Evolutionary conservation across 2,888 invertebrate species (phyloP).

Genomic region (Dromius quadrimaculatus): DNA sequence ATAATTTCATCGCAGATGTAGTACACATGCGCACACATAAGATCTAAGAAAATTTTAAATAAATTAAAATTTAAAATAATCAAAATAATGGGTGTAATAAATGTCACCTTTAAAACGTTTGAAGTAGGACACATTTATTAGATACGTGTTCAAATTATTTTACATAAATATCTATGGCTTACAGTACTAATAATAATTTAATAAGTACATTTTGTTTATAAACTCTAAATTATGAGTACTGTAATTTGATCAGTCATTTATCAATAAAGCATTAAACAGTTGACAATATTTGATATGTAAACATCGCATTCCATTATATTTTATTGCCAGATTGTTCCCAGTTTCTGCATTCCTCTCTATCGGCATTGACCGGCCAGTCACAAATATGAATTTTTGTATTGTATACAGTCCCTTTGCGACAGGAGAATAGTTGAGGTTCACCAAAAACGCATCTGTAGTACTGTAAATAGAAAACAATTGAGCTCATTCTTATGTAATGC

Average conservation of each 20-base stretch:
- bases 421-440: conserved; percentile 78
- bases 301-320: neutral
- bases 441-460: conserved; percentile 90
- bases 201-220: neutral
- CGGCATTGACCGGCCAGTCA: conserved; percentile 83
- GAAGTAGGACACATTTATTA: conserved; percentile 21
- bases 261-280: neutral
- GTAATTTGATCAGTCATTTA: conserved; percentile 21
- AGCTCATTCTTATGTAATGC: no score
- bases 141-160: neutral
- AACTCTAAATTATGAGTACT: conserved; percentile 6
- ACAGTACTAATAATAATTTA: conserved; percentile 20
- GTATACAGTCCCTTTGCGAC: conserved; percentile 81
- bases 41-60: conserved; percentile 27
- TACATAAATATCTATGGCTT: conserved; percentile 23
- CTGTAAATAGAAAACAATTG: conserved; percentile 67
- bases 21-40: conserved; percentile 9
- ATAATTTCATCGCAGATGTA: conserved; percentile 23
- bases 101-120: conserved; percentile 4
- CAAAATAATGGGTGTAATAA: conserved; percentile 18
- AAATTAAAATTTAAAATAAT: conserved; percentile 17
- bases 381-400: conserved; percentile 78
- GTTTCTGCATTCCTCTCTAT: conserved; percentile 65
- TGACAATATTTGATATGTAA: neutral
- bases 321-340: conserved; percentile 23